A percentile compares a stretch with the other conserved stretches of the same genome.
Evolutionary conservation across 2,888 invertebrate species (phyloP).

Genomic region (Dexiosoma caninum): DNA sequence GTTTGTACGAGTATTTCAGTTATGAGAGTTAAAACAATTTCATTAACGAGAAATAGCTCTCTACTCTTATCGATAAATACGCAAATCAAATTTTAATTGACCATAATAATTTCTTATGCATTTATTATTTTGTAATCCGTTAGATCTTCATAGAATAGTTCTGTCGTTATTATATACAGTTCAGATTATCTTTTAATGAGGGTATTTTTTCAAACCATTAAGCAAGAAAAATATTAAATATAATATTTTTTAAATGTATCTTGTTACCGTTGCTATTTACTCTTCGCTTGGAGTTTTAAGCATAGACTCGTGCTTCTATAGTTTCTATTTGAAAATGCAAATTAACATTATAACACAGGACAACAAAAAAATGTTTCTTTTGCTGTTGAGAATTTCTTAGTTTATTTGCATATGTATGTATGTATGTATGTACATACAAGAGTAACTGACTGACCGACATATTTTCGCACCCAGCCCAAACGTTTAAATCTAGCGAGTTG

Average conservation of each 20-base stretch:
- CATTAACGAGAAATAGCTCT: too few relatives aligned
- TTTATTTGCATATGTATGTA: not conserved
- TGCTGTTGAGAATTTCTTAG: too few relatives aligned
- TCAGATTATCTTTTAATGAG: slow-evolving; percentile 36
- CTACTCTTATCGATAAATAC: not conserved
- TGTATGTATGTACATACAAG: not conserved
- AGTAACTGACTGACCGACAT: too few relatives aligned
- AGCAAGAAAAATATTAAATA: not conserved
- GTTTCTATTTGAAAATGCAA: too few relatives aligned
- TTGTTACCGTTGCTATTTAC: slow-evolving; percentile 31
- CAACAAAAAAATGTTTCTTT: too few relatives aligned
- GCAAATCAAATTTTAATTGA: not conserved
- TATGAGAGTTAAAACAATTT: too few relatives aligned
- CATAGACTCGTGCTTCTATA: not conserved
- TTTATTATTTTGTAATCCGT: not conserved
- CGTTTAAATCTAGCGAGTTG: too few relatives aligned
- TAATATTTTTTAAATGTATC: not conserved
- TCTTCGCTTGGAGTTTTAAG: not conserved
- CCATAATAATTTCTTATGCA: not conserved
- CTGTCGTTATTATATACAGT: not conserved
- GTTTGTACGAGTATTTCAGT: too few relatives aligned
- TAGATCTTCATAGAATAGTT: slow-evolving; percentile 1
- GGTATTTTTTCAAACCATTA: not conserved
- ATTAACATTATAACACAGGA: too few relatives aligned
- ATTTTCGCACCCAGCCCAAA: too few relatives aligned